Conservation (phyloP, 2,888 invertebrate species). For the Xylota segnis region DNA sequence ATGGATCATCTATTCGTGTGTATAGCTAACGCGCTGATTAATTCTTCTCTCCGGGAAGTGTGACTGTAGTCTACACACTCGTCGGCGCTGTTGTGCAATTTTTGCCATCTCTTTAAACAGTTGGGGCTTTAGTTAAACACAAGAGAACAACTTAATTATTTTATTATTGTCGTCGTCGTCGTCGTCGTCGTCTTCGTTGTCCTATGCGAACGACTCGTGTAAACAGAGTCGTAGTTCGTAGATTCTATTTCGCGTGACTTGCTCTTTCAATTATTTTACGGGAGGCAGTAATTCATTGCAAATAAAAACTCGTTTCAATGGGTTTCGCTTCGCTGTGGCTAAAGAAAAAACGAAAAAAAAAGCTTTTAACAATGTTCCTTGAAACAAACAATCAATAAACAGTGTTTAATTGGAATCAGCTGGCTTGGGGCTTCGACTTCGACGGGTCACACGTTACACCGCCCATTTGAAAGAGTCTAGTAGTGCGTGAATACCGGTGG, state of each 20-base stretch:
- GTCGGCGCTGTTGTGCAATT: slow-evolving; percentile 14
- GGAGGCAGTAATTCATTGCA: slow-evolving; percentile 21
- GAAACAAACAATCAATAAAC: slow-evolving; percentile 49
- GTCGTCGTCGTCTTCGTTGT: slow-evolving; percentile 1
- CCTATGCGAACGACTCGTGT: slow-evolving; percentile 35
- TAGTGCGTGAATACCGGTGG: slow-evolving; percentile 44
- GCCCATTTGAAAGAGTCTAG: slow-evolving; percentile 23
- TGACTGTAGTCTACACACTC: slow-evolving; percentile 3
- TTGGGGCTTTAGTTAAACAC: slow-evolving; percentile 38
- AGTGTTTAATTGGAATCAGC: slow-evolving; percentile 44
- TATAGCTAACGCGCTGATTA: slow-evolving; percentile 3
- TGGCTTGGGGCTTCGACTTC: slow-evolving; percentile 16
- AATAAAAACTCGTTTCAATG: slow-evolving; percentile 24
- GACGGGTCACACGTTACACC: slow-evolving; percentile 20
- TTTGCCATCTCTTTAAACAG: slow-evolving; percentile 47
- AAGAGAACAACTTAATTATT: slow-evolving; percentile 49
- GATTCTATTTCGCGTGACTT: slow-evolving; percentile 68
- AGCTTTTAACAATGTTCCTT: background rate
- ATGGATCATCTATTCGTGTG: background rate
- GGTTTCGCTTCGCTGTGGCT: background rate
- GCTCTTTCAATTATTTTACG: slow-evolving; percentile 54
- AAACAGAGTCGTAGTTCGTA: slow-evolving; percentile 50
- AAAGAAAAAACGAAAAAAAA: slow-evolving; percentile 2
- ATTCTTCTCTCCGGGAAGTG: background rate
- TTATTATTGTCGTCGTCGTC: slow-evolving; percentile 24